Base-by-base conservation (phyloP, 2,888 invertebrate species). In the Nezara viridula region DNA sequence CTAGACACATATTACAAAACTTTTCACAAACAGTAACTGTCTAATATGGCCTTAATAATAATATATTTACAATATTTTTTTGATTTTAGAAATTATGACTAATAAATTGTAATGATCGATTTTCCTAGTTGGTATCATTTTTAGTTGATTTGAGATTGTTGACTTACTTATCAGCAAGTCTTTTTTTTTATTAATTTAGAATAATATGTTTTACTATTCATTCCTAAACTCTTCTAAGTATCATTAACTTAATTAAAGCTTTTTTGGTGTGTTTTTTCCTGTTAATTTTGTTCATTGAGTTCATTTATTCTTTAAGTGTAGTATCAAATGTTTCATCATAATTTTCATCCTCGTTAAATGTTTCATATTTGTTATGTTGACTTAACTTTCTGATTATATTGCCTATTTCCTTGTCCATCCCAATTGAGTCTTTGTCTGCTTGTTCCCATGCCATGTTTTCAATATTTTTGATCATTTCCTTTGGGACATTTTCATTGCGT, bases 401-500 rank as follows among this genome's bases (percentile, higher is more conserved):
- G 40, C 85, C 88, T 88, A 90, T 55, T 86, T 86, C 86, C 14
- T 24, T 86, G 21, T 86, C 86, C n/a, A 32, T 5, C 9, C 27
- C 47, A 16, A 50, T 37, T 27, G 86, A 55, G 7, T 88, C 88
- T 44, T 88, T 73, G 49, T 88, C 47, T 24, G 10, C 37, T 88
- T 77, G 77, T 21, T 86, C 86, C 21, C 6, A 19, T 49, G 47
- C 77, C 73, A 88, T 40, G 24, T 89, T 60, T 12, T 88, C 85
- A 9, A 90, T 86, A 37, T 90, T 90, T 32, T 90, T 55, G 4
- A 90, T 66, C 40, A 89, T 88, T 52, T 90, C 89, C n/a, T 47
- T 52, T 1, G 90, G 90, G 21, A 90, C 86, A 7, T 37, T 44
- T 27, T 77, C 77, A 21, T 86, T 89, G 21, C 85, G 85, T 10